phyloP scores from a whole-genome alignment of 2,888 invertebrate species.

The Odontocolon sp. region DNA sequence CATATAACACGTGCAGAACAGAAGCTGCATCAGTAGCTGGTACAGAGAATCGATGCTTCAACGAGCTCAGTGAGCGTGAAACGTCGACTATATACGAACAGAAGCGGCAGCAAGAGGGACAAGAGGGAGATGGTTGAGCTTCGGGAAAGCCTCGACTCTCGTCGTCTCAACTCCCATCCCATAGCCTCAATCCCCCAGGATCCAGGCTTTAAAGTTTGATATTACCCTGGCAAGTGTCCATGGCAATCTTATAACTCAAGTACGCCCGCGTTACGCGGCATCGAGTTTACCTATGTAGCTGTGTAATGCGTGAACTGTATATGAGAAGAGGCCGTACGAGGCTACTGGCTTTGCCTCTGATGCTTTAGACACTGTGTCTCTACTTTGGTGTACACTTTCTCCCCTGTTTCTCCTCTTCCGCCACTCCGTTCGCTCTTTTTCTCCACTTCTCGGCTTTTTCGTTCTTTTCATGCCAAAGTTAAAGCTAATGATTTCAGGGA shows the following conservation, averaged over 20 bases:
- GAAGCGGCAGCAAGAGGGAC: neutral
- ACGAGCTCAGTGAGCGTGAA: conserved; percentile 46
- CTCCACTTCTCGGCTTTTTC: conserved; percentile 30
- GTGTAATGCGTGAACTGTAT: conserved; percentile 65
- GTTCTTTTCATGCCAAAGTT: conserved; percentile 48
- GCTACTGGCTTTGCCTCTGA: conserved; percentile 14
- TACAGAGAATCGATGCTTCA: conserved; percentile 50
- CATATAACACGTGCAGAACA: conserved; percentile 59
- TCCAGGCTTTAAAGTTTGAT: conserved; percentile 74
- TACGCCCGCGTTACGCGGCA: conserved; percentile 63
- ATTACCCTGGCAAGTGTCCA: conserved; percentile 78
- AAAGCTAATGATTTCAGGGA: conserved; percentile 45
- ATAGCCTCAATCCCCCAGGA: conserved; percentile 47
- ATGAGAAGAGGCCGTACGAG: conserved; percentile 3
- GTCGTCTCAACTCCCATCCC: conserved; percentile 34
- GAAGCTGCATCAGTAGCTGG: conserved; percentile 6
- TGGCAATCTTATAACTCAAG: conserved; percentile 77
- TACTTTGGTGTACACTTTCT: neutral
- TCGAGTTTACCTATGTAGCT: neutral
- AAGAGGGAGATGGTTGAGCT: conserved; percentile 15
- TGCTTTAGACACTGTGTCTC: conserved; percentile 18
- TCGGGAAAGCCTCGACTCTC: conserved; percentile 35
- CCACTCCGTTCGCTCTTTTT: neutral
- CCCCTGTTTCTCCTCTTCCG: neutral
- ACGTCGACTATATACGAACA: conserved; percentile 43